These are phyloP conservation scores for Lagopus leucura DNA, from an alignment of 2,113 vertebrate genomes.

Conservation along the genomic window DNA sequence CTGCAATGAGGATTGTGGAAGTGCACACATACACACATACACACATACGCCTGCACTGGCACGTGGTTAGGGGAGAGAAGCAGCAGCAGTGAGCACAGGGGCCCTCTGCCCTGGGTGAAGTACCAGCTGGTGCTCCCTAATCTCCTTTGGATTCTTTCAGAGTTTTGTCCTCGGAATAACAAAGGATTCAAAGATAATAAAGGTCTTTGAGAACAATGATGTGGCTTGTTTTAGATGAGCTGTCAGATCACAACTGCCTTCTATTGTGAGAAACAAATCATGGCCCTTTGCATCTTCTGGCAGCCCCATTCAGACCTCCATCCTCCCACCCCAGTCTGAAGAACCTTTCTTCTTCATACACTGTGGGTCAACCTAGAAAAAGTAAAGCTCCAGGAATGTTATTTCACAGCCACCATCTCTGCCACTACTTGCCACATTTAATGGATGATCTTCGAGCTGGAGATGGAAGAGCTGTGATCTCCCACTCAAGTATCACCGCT, in stretches of 20 bases:
- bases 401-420: neutral
- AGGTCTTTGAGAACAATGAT: too few relatives aligned
- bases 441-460: neutral
- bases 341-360: neutral
- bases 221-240: neutral
- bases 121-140: neutral
- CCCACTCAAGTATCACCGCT: rapidly evolving
- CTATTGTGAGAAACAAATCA: rapidly evolving
- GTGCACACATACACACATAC: rapidly evolving
- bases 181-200: neutral
- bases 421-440: neutral
- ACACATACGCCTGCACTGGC: rapidly evolving
- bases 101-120: too few relatives aligned
- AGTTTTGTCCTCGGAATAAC: neutral
- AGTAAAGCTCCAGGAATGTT: neutral
- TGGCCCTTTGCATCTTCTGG: neutral
- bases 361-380: rapidly evolving
- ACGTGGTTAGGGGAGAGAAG: rapidly evolving
- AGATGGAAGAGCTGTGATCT: too few relatives aligned
- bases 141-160: rapidly evolving
- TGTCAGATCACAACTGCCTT: neutral
- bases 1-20: rapidly evolving
- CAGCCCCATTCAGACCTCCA: neutral
- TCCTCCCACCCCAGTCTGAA: neutral
- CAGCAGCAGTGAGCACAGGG: neutral